phyloP scores from a whole-genome alignment of 2,888 invertebrate species.

The Heliothis peltigera region DNA sequence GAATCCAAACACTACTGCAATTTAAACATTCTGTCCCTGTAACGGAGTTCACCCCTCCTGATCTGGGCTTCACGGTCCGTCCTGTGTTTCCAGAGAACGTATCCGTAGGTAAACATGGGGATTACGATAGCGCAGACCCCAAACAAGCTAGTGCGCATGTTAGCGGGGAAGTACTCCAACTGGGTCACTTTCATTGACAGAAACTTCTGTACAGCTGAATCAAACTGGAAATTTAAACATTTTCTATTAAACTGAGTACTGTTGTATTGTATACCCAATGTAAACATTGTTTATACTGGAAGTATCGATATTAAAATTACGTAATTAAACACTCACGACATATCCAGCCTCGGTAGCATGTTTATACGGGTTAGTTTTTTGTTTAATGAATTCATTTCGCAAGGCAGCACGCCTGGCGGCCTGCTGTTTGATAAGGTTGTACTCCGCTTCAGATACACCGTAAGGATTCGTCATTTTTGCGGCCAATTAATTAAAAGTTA shows the following conservation, averaged over 20 bases:
- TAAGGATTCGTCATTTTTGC: slow-evolving; percentile 84
- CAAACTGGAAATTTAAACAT: slow-evolving; percentile 91
- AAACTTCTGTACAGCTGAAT: slow-evolving; percentile 93
- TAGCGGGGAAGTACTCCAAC: slow-evolving; percentile 92
- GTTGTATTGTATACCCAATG: background rate
- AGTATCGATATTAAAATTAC: slow-evolving; percentile 73
- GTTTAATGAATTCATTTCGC: slow-evolving; percentile 93
- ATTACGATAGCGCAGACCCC: slow-evolving; percentile 88
- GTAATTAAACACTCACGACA: slow-evolving; percentile 91
- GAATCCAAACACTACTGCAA: slow-evolving; percentile 84
- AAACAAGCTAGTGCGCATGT: slow-evolving; percentile 86
- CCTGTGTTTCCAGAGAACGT: slow-evolving; percentile 87
- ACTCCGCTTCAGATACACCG: slow-evolving; percentile 88
- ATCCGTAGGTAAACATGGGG: slow-evolving; percentile 89
- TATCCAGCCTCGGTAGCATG: slow-evolving; percentile 92
- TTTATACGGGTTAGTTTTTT: slow-evolving; percentile 92
- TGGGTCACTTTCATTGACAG: slow-evolving; percentile 92
- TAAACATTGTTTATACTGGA: slow-evolving; percentile 41
- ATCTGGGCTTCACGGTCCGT: slow-evolving; percentile 88
- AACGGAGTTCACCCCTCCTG: slow-evolving; percentile 93
- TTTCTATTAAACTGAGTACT: background rate
- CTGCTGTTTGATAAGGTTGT: slow-evolving; percentile 90
- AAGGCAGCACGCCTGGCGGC: slow-evolving; percentile 90
- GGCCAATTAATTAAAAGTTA: slow-evolving; percentile 6
- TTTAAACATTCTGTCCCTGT: slow-evolving; percentile 93